Evolutionary conservation across 2,888 invertebrate genomes (phyloP).

Genomic region (Pollenia labialis): DNA sequence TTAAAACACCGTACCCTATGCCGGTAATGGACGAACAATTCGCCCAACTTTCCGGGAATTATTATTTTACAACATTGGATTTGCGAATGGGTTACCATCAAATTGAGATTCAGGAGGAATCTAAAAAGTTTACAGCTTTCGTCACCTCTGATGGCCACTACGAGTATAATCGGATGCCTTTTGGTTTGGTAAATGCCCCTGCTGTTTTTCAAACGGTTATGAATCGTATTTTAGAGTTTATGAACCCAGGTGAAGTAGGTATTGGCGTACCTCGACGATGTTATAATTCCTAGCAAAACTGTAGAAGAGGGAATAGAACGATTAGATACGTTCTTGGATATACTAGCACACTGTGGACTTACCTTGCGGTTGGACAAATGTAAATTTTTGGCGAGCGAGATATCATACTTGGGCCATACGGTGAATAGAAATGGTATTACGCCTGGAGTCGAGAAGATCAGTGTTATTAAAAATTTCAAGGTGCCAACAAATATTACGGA

Average conservation of each 20-base stretch:
- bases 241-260: slow-evolving; percentile 23
- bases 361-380: too few relatives aligned
- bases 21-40: slow-evolving; percentile 67
- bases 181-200: slow-evolving; percentile 69
- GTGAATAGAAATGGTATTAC: too few relatives aligned
- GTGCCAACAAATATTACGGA: not conserved
- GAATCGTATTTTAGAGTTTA: slow-evolving; percentile 37
- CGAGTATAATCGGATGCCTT: slow-evolving; percentile 69
- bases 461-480: too few relatives aligned
- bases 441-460: too few relatives aligned
- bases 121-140: slow-evolving; percentile 63
- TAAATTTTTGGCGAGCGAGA: too few relatives aligned
- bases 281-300: slow-evolving; percentile 36
- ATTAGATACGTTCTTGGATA: not conserved
- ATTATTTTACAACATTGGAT: slow-evolving; percentile 59
- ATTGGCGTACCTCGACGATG: slow-evolving; percentile 36
- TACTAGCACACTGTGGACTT: too few relatives aligned
- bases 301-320: not conserved
- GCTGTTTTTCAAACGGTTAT: slow-evolving; percentile 65
- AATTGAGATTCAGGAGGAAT: slow-evolving; percentile 60
- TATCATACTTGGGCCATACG: too few relatives aligned
- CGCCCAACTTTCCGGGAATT: slow-evolving; percentile 54
- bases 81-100: slow-evolving; percentile 66
- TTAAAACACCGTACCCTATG: slow-evolving; percentile 61
- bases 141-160: slow-evolving; percentile 62